phyloP scores from a whole-genome alignment of 1,140 invertebrate genomes.

The Potamilus streckersoni region DNA sequence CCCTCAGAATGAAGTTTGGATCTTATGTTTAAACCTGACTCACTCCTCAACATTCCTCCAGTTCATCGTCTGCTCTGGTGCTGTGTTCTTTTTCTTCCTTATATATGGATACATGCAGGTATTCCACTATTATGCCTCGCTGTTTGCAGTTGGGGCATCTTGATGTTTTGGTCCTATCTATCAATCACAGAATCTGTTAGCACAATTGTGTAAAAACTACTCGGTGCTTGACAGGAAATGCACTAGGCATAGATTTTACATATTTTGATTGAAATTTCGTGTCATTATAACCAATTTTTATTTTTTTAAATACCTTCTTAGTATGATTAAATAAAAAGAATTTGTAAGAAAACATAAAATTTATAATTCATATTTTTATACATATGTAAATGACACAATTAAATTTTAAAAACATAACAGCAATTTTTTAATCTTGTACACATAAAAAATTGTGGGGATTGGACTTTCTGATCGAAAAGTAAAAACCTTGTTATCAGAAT shows the following conservation, averaged over 20 bases:
- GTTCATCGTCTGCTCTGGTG: slow-evolving; percentile 81
- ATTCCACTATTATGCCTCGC: slow-evolving; percentile 22
- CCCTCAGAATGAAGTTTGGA: slow-evolving; percentile 68
- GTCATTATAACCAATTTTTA: not conserved
- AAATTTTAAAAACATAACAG: no score
- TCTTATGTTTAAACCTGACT: slow-evolving; percentile 80
- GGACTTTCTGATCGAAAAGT: no score
- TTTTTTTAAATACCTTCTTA: not conserved
- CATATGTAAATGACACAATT: no score
- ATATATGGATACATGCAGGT: slow-evolving; percentile 92
- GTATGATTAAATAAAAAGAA: no score
- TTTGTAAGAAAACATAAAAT: no score
- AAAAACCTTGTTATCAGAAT: no score
- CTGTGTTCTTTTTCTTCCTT: slow-evolving; percentile 89
- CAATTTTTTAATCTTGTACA: no score
- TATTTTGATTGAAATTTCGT: not conserved
- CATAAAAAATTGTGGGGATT: no score
- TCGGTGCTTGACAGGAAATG: not conserved
- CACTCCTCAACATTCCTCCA: slow-evolving; percentile 76
- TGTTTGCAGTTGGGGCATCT: not conserved
- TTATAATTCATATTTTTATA: no score
- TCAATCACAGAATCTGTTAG: not conserved
- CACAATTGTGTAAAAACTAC: not conserved
- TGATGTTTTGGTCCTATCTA: not conserved
- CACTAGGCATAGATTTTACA: not conserved